Evolutionary conservation across 2,797 vertebrate genomes (phyloP).

Genomic region (Micrastur ruficollis): DNA sequence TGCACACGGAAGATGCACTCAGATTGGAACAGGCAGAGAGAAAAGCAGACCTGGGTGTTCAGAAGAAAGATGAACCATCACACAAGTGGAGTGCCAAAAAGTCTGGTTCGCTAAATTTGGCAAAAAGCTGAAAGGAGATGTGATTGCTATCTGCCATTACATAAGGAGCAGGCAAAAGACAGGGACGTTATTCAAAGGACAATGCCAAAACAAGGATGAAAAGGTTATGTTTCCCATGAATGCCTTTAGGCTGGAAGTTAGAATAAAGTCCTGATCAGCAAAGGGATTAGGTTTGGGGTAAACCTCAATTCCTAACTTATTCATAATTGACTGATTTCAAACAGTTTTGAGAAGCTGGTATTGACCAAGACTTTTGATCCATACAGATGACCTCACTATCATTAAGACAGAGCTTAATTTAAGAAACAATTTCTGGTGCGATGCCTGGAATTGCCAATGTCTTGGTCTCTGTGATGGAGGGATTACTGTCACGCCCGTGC

Average conservation of each 20-base stretch:
- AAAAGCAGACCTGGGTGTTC: not conserved
- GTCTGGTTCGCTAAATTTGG: not conserved
- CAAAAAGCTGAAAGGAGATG: not conserved
- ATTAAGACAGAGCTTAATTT: not conserved
- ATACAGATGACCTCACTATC: not conserved
- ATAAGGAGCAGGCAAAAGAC: not conserved
- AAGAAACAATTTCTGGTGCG: not conserved
- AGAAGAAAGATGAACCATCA: not conserved
- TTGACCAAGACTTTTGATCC: constrained; percentile 4
- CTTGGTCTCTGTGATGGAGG: not conserved
- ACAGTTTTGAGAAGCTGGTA: not conserved
- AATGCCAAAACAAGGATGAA: constrained; percentile 1
- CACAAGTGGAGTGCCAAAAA: not conserved
- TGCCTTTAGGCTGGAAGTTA: not conserved
- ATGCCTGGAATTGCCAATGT: not conserved
- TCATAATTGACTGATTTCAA: not conserved
- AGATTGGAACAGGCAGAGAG: not conserved
- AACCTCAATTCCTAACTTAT: not conserved
- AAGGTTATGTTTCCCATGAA: not conserved
- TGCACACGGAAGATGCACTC: not conserved
- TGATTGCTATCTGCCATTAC: not conserved
- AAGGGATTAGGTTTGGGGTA: not conserved
- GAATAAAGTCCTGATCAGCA: not conserved
- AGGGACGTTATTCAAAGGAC: not conserved
- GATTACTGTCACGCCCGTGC: not conserved